A percentile compares a stretch with the other conserved stretches of the same genome.
phyloP scores from a whole-genome alignment of 2,113 vertebrate genomes.

The Cephalopterus ornatus region DNA sequence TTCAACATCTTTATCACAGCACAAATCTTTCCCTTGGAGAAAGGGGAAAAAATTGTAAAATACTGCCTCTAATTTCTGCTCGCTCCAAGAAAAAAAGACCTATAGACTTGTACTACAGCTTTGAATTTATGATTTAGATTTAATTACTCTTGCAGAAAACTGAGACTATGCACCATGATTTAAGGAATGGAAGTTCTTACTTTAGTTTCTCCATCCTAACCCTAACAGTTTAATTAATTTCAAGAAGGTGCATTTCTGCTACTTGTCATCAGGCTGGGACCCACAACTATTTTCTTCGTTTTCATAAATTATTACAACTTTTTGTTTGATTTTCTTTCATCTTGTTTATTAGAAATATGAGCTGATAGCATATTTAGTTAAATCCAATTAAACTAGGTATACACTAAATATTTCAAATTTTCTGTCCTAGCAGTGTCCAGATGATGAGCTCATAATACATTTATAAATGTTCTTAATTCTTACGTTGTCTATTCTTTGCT shows the following conservation, averaged over 20 bases:
- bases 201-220: neutral
- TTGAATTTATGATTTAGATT: neutral
- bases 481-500: neutral
- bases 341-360: neutral
- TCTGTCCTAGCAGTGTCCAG: neutral
- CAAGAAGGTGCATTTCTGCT: neutral
- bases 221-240: neutral
- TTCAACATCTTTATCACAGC: neutral
- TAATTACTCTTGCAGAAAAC: neutral
- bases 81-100: neutral
- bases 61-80: neutral
- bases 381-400: slow-evolving; percentile 31
- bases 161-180: neutral
- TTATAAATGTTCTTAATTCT: slow-evolving; percentile 11
- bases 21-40: neutral
- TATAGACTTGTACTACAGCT: neutral
- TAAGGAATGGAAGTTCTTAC: neutral
- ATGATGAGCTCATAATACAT: slow-evolving; percentile 23
- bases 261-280: neutral
- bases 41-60: neutral
- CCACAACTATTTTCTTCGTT: neutral
- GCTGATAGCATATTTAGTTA: neutral
- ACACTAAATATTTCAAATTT: neutral
- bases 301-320: neutral
- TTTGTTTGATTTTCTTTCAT: slow-evolving; percentile 44